Evolutionary conservation across 2,113 vertebrate species (phyloP).

Genomic region (Tetrao urogallus): DNA sequence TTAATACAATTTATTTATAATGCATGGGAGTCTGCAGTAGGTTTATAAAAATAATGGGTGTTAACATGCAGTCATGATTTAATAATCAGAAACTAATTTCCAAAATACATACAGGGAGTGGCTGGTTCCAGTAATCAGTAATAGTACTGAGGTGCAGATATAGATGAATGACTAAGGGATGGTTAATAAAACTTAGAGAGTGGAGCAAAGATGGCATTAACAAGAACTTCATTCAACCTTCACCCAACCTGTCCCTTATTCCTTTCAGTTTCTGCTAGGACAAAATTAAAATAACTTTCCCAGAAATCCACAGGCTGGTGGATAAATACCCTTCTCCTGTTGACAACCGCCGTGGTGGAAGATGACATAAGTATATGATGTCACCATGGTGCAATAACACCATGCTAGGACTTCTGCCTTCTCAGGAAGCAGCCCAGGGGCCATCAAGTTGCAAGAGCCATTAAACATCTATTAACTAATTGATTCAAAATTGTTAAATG

Average conservation of each 20-base stretch:
- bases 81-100: conserved; percentile 69
- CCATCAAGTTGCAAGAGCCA: not conserved
- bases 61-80: conserved; percentile 70
- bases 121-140: conserved; percentile 23
- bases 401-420: not conserved
- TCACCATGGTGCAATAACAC: not conserved
- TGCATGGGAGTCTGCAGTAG: conserved; percentile 56
- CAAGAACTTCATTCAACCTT: not conserved
- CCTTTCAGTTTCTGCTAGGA: not conserved
- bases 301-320: not conserved
- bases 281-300: not conserved
- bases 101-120: conserved; percentile 17
- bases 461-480: conserved; percentile 9
- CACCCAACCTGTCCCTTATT: not conserved
- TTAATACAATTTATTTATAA: conserved; percentile 74
- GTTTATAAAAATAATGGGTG: conserved; percentile 71
- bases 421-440: not conserved
- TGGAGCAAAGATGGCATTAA: not conserved
- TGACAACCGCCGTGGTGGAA: not conserved
- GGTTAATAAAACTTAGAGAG: not conserved
- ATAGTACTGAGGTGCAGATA: not conserved
- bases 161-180: not conserved
- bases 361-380: not conserved
- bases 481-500: not conserved
- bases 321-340: not conserved